Evolutionary conservation across 2,888 invertebrate species (phyloP).

Genomic region (Hipparchia semele): DNA sequence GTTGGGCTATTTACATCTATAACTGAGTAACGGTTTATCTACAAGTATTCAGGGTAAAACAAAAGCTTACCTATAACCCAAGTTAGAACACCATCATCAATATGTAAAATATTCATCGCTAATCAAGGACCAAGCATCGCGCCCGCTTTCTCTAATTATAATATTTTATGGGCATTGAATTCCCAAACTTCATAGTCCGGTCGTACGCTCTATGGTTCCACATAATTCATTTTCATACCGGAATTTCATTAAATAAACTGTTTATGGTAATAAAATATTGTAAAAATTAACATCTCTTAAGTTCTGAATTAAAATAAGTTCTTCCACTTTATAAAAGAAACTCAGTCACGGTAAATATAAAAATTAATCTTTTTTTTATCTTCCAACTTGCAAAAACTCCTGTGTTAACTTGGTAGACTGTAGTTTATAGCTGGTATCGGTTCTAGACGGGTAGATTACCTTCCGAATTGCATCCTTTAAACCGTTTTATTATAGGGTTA

Average conservation of each 20-base stretch:
- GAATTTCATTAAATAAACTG: slow-evolving; percentile 13
- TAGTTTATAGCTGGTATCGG: no score
- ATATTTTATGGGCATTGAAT: slow-evolving; percentile 42
- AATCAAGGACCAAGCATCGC: slow-evolving; percentile 43
- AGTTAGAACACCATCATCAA: slow-evolving; percentile 26
- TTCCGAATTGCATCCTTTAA: no score
- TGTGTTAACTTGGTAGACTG: no score
- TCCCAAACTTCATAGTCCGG: slow-evolving; percentile 35
- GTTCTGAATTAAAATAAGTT: not conserved
- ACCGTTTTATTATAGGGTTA: no score
- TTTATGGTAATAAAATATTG: slow-evolving; percentile 13
- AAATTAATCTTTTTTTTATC: no score
- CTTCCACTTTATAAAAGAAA: no score
- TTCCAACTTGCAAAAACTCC: no score
- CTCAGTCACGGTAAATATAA: no score
- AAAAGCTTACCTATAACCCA: slow-evolving; percentile 13
- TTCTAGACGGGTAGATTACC: no score
- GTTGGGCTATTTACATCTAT: no score
- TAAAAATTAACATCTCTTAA: not conserved
- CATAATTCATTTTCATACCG: slow-evolving; percentile 28
- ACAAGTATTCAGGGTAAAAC: not conserved
- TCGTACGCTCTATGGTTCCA: slow-evolving; percentile 9
- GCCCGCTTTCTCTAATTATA: slow-evolving; percentile 46
- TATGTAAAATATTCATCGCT: slow-evolving; percentile 34
- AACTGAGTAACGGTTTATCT: no score